Percentiles rank a stretch among this genome's conserved stretches.
phyloP scores from a whole-genome alignment of 2,888 invertebrate genomes.

The Scaptodrosophila latifasciaeformis region DNA sequence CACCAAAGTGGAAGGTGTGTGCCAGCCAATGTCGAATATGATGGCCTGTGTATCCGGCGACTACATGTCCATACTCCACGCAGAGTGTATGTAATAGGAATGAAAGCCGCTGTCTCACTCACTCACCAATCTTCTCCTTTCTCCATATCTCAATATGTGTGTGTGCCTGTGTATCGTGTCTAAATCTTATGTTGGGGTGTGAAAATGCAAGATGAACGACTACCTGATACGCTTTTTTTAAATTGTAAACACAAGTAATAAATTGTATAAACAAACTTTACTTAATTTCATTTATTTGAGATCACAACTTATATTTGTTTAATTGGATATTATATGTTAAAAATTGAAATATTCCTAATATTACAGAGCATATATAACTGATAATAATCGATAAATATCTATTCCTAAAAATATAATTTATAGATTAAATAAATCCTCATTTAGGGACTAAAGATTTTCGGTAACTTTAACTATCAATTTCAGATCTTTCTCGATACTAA shows the following conservation, averaged over 20 bases:
- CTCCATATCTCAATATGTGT: slow-evolving; percentile 10
- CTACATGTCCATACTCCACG: slow-evolving; percentile 66
- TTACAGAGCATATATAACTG: no score
- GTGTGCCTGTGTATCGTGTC: slow-evolving; percentile 33
- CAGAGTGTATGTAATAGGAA: slow-evolving; percentile 49
- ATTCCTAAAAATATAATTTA: no score
- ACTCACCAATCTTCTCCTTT: no score
- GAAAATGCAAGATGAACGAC: slow-evolving; percentile 38
- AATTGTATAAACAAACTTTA: slow-evolving; percentile 42
- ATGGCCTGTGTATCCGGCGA: slow-evolving; percentile 71
- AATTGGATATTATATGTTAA: no score
- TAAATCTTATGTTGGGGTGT: no score
- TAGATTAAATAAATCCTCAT: no score
- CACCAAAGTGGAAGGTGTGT: slow-evolving; percentile 66
- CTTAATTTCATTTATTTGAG: slow-evolving; percentile 19
- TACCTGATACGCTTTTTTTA: slow-evolving; percentile 48
- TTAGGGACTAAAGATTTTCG: no score
- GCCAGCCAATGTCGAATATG: slow-evolving; percentile 65
- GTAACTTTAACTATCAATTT: no score
- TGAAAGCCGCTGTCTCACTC: neutral
- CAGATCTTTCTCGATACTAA: no score
- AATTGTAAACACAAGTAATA: slow-evolving; percentile 11
- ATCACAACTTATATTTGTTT: no score
- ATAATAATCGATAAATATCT: no score
- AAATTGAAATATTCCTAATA: no score